These are phyloP conservation scores for Oreochromis spilurus DNA, from an alignment of 2,113 vertebrate genomes.

Conservation along the genomic window DNA sequence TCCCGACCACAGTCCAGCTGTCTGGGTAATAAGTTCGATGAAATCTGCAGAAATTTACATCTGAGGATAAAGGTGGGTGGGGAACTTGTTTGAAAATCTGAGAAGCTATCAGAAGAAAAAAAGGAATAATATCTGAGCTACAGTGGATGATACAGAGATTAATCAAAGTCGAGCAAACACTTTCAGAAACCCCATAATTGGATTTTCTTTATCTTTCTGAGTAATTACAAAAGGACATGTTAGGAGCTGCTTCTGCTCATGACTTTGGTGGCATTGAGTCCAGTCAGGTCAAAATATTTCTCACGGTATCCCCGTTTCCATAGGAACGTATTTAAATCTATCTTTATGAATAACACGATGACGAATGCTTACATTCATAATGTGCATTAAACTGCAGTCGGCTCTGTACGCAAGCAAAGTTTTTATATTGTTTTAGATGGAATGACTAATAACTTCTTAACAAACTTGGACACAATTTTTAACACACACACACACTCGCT, in stretches of 20 bases:
- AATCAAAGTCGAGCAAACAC: background rate
- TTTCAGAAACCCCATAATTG: background rate
- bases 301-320: background rate
- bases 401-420: background rate
- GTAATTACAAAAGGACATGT: background rate
- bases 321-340: background rate
- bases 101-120: background rate
- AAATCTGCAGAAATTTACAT: background rate
- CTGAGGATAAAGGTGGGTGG: background rate
- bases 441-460: background rate
- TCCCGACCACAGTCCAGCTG: background rate
- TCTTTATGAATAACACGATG: background rate
- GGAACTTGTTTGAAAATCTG: background rate
- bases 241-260: background rate
- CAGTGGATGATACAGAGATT: background rate
- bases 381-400: background rate
- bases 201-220: background rate
- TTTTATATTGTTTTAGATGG: background rate
- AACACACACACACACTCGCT: background rate
- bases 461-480: background rate
- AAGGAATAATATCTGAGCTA: background rate
- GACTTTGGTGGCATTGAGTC: background rate
- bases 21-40: background rate
- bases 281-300: background rate
- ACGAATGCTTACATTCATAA: background rate